phyloP scores from a whole-genome alignment of 2,113 vertebrate species.

The Hypomesus transpacificus region DNA sequence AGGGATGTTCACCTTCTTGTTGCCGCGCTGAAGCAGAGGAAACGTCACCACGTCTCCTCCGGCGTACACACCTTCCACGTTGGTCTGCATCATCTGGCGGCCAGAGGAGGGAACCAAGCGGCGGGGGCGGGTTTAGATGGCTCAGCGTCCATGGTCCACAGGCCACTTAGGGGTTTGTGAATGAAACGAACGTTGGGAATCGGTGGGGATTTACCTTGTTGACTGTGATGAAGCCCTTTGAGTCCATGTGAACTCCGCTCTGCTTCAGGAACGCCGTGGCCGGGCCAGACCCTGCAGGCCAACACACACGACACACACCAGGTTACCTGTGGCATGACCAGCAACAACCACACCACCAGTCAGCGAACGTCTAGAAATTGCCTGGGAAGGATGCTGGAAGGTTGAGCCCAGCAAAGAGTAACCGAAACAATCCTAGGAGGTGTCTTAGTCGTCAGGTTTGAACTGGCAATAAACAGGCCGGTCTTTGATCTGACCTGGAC shows the following conservation, averaged over 20 bases:
- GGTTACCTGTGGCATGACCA: not conserved
- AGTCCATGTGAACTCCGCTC: constrained; percentile 87
- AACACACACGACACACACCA: not conserved
- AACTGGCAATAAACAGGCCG: no score
- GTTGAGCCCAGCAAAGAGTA: no score
- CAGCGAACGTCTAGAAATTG: no score
- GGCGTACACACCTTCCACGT: constrained; percentile 84
- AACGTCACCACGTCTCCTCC: constrained; percentile 89
- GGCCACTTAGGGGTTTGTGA: no score
- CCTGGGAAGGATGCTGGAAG: no score
- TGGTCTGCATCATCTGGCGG: constrained; percentile 92
- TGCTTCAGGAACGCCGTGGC: constrained; percentile 89
- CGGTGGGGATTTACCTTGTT: constrained; percentile 80
- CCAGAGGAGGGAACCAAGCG: not conserved
- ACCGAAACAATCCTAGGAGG: no score
- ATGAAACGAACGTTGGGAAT: not conserved
- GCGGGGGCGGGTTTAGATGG: not conserved
- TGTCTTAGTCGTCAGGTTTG: no score
- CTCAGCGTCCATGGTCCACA: no score
- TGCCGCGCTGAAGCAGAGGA: constrained; percentile 84
- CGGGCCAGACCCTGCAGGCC: constrained; percentile 79
- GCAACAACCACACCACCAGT: no score
- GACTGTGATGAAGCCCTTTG: constrained; percentile 90
- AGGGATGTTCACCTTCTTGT: constrained; percentile 94
- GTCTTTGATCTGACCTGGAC: constrained; percentile 17